These are phyloP conservation scores for Sinocyclocheilus anophthalmus DNA, from an alignment of 2,113 vertebrate species.

Conservation along the genomic window DNA sequence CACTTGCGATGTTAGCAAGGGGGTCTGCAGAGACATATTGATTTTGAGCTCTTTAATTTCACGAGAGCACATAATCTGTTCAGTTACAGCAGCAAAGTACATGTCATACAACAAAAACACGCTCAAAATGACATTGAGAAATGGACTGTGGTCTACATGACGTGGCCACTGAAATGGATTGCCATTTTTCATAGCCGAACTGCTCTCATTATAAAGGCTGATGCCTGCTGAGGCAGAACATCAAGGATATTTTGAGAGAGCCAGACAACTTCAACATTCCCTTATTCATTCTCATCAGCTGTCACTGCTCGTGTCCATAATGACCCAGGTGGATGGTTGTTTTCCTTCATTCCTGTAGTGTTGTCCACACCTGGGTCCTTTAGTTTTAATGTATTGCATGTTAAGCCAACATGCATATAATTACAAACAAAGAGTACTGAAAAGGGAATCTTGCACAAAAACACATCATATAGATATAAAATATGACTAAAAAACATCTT, in stretches of 20 bases:
- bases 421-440: too few species aligned
- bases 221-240: background rate
- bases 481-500: background rate
- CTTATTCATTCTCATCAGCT: slow-evolving; percentile 37
- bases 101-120: slow-evolving; percentile 9
- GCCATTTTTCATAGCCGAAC: slow-evolving; percentile 15
- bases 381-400: background rate
- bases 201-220: background rate
- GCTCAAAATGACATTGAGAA: background rate
- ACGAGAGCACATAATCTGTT: background rate
- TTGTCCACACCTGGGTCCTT: slow-evolving; percentile 40
- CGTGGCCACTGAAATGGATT: background rate
- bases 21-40: background rate
- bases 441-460: background rate
- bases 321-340: slow-evolving; percentile 18
- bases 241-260: background rate
- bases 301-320: slow-evolving; percentile 41
- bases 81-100: background rate
- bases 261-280: background rate
- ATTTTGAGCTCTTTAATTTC: slow-evolving; percentile 10
- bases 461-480: background rate
- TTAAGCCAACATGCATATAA: background rate
- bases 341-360: slow-evolving; percentile 13
- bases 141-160: background rate
- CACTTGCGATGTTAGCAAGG: slow-evolving; percentile 8